Base-by-base conservation (phyloP, 2,113 vertebrate genomes). In the Forbesichthys agassizii region DNA sequence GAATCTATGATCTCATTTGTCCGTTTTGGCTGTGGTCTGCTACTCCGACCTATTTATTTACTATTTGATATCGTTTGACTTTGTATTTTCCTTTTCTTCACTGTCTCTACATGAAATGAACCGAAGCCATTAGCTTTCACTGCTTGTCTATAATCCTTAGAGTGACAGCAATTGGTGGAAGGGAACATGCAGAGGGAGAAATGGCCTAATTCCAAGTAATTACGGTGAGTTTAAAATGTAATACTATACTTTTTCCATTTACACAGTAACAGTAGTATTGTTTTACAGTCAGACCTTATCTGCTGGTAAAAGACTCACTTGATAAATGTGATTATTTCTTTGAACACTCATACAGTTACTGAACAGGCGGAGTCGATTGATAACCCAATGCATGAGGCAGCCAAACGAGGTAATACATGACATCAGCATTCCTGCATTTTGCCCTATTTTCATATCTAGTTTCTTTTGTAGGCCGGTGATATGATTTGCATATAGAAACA, bases 111-210 rank as follows among this genome's bases (percentile, higher is more conserved):
- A 60, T 54, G 33, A 53, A 9, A 63, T 65, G 11, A 69, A 56
- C 0, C 12, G 2, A 68, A 55, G 1, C n/a, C 58, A 1, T 52
- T 42, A 27, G 33, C 20, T 49, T 52, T 61, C 48, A 65, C 12
- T 48, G 52, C 20, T 20, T 60, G 33, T 71, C 62, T 81, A 13
- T 60, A 7, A 59, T 85, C 76, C 64, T 5, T 82, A 99, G 97
- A 99, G 93, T 91, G 97, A 99, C 92, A 93, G 90, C 89, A 98
- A 96, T 56, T 99, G 98, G 98, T 99, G 98, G 98, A 99, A 99
- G 83, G 98, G 98, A 58, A 99, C 98, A 9, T 98, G 93, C 80
- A 94, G 94, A 89, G 98, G 98, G 83, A 91, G 95, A 82, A 97
- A 95, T 46, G 97, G 98, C 70, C 91, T 99, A n/a, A 97, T 99